Percentiles rank a stretch among this genome's conserved stretches.
phyloP scores from a whole-genome alignment of 2,888 invertebrate genomes.

The Aleiodes alternator region DNA sequence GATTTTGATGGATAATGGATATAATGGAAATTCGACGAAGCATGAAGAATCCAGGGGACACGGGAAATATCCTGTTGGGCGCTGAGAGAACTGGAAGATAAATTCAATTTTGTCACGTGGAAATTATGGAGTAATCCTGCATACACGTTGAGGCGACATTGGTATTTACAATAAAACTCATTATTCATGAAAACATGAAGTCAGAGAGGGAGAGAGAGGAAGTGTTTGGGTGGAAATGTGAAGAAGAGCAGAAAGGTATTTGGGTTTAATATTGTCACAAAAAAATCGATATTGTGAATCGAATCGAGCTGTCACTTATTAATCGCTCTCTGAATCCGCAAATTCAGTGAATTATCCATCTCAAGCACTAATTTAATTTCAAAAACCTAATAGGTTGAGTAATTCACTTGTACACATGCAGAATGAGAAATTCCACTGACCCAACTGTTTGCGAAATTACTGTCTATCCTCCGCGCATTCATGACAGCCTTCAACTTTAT shows the following conservation, averaged over 20 bases:
- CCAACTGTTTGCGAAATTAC: conserved; percentile 33
- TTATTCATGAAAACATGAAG: conserved; percentile 3
- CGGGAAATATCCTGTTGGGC: background rate
- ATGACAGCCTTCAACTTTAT: conserved; percentile 1
- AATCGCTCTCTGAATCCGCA: conserved; percentile 2
- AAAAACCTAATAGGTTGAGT: conserved; percentile 37
- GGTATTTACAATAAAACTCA: conserved; percentile 24
- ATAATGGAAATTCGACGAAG: background rate
- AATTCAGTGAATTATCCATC: conserved; percentile 59
- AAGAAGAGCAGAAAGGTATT: too few relatives aligned
- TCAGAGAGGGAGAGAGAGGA: background rate
- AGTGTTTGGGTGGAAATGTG: too few relatives aligned
- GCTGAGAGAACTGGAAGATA: background rate
- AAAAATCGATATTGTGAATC: too few relatives aligned
- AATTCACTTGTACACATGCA: conserved; percentile 38
- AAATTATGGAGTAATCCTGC: conserved; percentile 13
- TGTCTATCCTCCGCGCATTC: background rate
- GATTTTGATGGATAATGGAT: conserved; percentile 14
- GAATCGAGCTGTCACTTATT: too few relatives aligned
- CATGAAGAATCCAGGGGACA: conserved; percentile 7
- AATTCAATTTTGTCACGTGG: conserved; percentile 23
- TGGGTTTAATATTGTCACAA: too few relatives aligned
- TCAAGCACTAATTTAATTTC: conserved; percentile 55
- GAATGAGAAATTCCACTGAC: conserved; percentile 35
- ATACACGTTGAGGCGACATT: background rate